Percentiles rank a stretch among this genome's conserved stretches.
Conservation (phyloP, 1,140 invertebrate species). For the Procambarus clarkii region DNA sequence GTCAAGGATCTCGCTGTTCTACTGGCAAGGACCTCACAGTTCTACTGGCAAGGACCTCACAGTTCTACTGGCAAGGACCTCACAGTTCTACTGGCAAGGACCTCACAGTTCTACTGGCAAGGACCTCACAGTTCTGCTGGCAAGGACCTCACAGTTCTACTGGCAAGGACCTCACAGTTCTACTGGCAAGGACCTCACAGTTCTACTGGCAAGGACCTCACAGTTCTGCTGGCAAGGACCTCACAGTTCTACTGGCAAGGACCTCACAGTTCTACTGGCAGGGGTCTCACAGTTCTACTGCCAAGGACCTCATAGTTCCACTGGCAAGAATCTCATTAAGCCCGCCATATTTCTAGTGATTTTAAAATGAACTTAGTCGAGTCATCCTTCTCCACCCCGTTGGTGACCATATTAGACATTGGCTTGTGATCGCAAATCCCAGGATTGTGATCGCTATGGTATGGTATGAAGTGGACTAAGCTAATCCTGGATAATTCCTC, state of each 20-base stretch:
- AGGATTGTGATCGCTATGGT: slow-evolving; percentile 33
- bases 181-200: background rate
- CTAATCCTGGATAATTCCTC: slow-evolving; percentile 25
- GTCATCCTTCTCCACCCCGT: too few relatives aligned
- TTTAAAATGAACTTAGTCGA: too few relatives aligned
- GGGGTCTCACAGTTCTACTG: too few relatives aligned
- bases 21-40: background rate
- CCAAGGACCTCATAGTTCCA: too few relatives aligned
- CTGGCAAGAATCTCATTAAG: background rate
- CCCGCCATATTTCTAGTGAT: background rate
- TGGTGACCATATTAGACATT: background rate
- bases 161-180: background rate
- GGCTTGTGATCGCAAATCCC: slow-evolving; percentile 35
- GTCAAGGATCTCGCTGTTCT: too few relatives aligned
- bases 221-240: too few relatives aligned
- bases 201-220: background rate
- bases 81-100: too few relatives aligned
- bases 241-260: too few relatives aligned
- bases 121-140: too few relatives aligned
- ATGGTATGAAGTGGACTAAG: slow-evolving; percentile 42
- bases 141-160: too few relatives aligned
- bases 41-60: too few relatives aligned
- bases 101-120: too few relatives aligned
- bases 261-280: background rate
- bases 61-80: background rate